Conservation (phyloP, 2,113 vertebrate genomes). For the Felis chaus region DNA sequence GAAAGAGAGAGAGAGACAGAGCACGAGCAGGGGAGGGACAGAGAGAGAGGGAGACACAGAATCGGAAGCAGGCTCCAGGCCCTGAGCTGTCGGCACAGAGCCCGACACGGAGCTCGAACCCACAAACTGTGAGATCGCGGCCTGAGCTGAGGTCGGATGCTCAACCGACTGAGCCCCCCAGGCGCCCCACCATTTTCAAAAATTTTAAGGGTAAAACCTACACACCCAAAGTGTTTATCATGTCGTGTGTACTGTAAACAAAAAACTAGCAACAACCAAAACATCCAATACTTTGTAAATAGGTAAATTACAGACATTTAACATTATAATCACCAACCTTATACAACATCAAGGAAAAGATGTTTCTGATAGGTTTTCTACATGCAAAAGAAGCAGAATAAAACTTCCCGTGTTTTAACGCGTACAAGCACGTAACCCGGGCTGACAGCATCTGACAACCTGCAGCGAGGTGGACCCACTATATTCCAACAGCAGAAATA, state of each 20-base stretch:
- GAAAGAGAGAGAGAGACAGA: too few species aligned
- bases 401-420: neutral
- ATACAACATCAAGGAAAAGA: neutral
- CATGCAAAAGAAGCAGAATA: neutral
- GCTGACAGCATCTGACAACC: neutral
- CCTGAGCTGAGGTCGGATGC: too few species aligned
- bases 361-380: neutral
- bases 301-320: neutral
- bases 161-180: too few species aligned
- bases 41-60: too few species aligned
- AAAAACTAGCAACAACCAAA: conserved; percentile 5
- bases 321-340: neutral
- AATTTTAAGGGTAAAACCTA: neutral
- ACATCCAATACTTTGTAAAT: neutral
- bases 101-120: too few species aligned
- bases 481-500: neutral
- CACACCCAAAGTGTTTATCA: neutral
- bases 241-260: neutral
- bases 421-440: neutral
- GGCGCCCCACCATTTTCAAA: neutral
- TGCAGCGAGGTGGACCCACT: neutral
- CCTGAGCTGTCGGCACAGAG: too few species aligned
- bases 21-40: too few species aligned
- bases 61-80: too few species aligned
- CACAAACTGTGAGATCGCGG: too few species aligned